These are phyloP conservation scores for Hippopotamus amphibius DNA, from an alignment of 2,113 vertebrate species.

Conservation along the genomic window DNA sequence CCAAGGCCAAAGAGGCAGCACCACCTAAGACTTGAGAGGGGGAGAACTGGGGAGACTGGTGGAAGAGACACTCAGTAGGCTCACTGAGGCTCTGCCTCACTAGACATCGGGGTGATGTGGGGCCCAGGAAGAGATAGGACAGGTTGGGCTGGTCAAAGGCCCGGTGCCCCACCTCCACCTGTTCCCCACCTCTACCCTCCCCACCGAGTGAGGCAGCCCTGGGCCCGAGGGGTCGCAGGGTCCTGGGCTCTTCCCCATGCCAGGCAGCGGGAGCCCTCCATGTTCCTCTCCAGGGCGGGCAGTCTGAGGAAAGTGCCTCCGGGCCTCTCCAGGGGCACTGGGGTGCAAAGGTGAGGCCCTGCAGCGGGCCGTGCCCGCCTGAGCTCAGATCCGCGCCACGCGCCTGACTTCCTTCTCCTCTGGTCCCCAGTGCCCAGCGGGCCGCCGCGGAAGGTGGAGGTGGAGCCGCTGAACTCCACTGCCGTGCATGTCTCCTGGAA, in stretches of 20 bases:
- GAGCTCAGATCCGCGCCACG: not conserved
- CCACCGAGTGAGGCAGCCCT: not conserved
- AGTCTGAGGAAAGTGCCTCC: not conserved
- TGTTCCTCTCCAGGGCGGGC: not conserved
- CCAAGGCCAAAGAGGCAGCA: not conserved
- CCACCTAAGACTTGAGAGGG: not conserved
- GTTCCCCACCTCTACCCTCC: not conserved
- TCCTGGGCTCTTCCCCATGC: not conserved
- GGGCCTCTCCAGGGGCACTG: not conserved
- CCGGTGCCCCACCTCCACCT: not conserved
- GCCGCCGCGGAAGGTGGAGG: slow-evolving; percentile 95
- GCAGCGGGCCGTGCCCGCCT: not conserved
- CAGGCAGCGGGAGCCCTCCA: not conserved
- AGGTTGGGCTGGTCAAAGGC: not conserved
- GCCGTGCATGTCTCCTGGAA: slow-evolving; percentile 95
- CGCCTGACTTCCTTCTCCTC: slow-evolving; percentile 46
- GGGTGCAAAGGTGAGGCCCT: not conserved
- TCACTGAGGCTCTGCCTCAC: rapidly evolving
- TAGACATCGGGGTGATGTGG: not conserved
- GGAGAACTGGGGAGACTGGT: not conserved
- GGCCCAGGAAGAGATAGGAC: not conserved
- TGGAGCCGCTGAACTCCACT: slow-evolving; percentile 94
- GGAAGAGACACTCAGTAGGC: not conserved
- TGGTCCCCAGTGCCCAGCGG: slow-evolving; percentile 94
- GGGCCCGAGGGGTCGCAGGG: not conserved